phyloP scores from a whole-genome alignment of 2,797 vertebrate genomes.

The Graptemys geographica region DNA sequence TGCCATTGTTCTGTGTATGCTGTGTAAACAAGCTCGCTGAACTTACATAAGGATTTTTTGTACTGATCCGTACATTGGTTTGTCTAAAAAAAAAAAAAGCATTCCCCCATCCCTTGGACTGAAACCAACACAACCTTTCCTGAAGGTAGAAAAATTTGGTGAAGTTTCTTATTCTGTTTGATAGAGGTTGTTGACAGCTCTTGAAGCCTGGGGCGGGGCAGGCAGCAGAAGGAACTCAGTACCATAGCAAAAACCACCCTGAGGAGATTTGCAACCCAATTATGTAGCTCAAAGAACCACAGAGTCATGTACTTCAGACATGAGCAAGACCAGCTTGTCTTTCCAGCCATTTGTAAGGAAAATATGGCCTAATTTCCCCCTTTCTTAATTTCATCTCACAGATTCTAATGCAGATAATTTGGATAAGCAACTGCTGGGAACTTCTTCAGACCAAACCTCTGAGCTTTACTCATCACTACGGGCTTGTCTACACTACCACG shows the following conservation, averaged over 20 bases:
- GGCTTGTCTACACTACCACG: too few relatives aligned
- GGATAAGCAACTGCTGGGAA: neutral
- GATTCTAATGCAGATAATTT: neutral
- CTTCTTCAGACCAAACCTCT: neutral
- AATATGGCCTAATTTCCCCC: neutral
- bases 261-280: neutral
- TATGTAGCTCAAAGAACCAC: neutral
- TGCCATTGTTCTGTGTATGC: neutral
- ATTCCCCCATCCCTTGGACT: neutral
- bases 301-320: neutral
- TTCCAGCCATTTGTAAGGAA: neutral
- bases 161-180: neutral
- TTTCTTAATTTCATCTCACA: neutral
- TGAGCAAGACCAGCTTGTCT: neutral
- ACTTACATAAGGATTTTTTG: neutral
- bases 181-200: neutral
- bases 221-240: neutral
- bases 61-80: neutral
- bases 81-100: neutral
- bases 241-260: neutral
- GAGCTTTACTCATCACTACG: neutral
- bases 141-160: neutral
- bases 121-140: neutral
- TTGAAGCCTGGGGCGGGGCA: neutral
- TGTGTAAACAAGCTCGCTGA: neutral